Conservation (phyloP, 2,113 vertebrate species). For the Psilopsiagon aymara region DNA sequence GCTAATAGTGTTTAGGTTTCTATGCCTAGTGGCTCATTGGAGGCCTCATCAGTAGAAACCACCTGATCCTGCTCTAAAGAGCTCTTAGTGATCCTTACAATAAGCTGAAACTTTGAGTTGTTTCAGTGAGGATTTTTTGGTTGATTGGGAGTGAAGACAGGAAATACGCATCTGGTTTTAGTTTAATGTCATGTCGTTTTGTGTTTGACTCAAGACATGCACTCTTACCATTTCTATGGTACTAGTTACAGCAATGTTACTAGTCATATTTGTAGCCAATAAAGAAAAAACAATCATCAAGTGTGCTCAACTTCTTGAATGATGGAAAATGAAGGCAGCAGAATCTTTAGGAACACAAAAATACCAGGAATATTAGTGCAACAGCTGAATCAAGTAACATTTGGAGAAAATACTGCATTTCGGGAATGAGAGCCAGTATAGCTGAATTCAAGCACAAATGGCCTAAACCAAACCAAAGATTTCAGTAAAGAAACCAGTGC, state of each 20-base stretch:
- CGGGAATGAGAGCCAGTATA: not conserved
- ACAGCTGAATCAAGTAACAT: not conserved
- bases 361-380: accelerated
- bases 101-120: not conserved
- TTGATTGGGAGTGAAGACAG: not conserved
- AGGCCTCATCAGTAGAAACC: not conserved
- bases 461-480: not conserved
- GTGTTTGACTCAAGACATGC: not conserved
- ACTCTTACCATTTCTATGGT: not conserved
- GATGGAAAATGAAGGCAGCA: not conserved
- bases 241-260: not conserved
- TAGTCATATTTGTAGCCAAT: not conserved
- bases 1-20: not conserved
- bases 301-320: not conserved
- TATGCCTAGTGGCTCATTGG: not conserved
- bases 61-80: not conserved
- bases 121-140: not conserved
- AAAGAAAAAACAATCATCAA: not conserved
- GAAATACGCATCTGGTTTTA: not conserved
- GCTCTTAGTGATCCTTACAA: not conserved
- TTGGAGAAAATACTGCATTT: not conserved
- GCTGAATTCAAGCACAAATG: not conserved
- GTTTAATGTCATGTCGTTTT: not conserved
- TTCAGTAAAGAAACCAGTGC: not conserved
- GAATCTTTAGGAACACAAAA: not conserved